Evolutionary conservation across 2,113 vertebrate species (phyloP).

Genomic region (Syngnathoides biaculeatus): DNA sequence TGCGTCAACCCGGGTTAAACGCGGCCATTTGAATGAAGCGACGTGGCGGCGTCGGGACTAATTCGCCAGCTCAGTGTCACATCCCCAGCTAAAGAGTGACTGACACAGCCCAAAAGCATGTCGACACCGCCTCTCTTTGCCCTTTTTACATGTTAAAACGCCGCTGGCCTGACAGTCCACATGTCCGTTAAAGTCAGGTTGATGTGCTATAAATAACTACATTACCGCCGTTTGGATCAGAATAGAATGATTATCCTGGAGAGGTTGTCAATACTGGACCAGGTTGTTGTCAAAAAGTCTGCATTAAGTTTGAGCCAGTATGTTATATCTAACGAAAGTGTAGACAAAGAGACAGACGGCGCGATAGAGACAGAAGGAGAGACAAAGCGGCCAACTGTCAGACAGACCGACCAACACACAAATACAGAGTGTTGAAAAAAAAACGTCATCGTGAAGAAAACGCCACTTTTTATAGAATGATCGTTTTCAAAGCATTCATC

Average conservation of each 20-base stretch:
- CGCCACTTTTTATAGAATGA: too few species aligned
- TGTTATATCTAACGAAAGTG: too few species aligned
- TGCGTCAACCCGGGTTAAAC: conserved; percentile 44
- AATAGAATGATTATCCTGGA: not conserved
- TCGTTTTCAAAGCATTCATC: too few species aligned
- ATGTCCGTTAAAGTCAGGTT: not conserved
- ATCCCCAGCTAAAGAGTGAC: conserved; percentile 40
- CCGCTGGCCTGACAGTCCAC: conserved; percentile 23
- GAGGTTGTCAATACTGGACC: conserved; percentile 1
- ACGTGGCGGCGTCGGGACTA: conserved; percentile 48
- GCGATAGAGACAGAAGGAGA: too few species aligned
- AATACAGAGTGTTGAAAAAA: too few species aligned
- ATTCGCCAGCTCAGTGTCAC: conserved; percentile 53
- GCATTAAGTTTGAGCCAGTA: not conserved
- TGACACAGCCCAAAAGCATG: conserved; percentile 36
- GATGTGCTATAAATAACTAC: too few species aligned
- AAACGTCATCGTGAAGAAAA: too few species aligned
- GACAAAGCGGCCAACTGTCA: too few species aligned
- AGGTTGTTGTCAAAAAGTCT: not conserved
- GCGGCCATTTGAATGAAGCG: conserved; percentile 41
- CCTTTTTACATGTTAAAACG: conserved; percentile 35
- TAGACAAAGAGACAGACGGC: too few species aligned
- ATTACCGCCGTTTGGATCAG: not conserved
- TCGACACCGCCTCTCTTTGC: conserved; percentile 45
- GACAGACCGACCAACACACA: not conserved